A percentile compares a stretch with the other conserved stretches of the same genome.
phyloP scores from a whole-genome alignment of 2,113 vertebrate genomes.

The Zosterops lateralis region DNA sequence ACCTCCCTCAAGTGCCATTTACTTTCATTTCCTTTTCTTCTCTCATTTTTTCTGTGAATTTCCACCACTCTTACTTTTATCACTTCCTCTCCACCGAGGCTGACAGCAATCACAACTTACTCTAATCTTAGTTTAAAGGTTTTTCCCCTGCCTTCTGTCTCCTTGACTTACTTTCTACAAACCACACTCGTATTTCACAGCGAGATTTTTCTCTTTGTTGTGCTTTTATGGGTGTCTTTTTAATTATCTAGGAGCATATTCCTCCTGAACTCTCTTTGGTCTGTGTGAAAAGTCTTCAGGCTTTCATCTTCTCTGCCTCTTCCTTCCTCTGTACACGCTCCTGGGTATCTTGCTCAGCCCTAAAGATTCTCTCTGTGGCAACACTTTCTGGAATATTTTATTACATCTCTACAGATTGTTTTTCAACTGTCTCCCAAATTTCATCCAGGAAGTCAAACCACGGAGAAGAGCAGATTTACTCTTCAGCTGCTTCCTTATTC shows the following conservation, averaged over 20 bases:
- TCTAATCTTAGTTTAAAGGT: constrained; percentile 31
- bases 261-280: constrained; percentile 24
- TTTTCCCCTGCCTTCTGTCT: constrained; percentile 8
- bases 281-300: constrained; percentile 1
- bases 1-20: background rate
- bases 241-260: constrained; percentile 37
- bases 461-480: background rate
- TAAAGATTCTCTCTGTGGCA: background rate
- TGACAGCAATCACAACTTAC: background rate
- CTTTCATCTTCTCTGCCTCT: constrained; percentile 11
- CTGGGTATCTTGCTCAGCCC: background rate
- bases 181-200: background rate
- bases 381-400: background rate
- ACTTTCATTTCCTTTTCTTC: background rate
- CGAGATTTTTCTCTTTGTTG: background rate
- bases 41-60: background rate
- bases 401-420: background rate
- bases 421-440: background rate
- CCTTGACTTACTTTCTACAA: constrained; percentile 15
- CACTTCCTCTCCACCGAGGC: background rate
- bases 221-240: constrained; percentile 20
- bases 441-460: background rate
- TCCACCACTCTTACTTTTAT: constrained; percentile 1
- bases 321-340: background rate
- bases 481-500: background rate